Evolutionary conservation across 2,888 invertebrate species (phyloP), one percentile per base, ranked within the genome.

Genomic region (Microctonus hyperodae): DNA sequence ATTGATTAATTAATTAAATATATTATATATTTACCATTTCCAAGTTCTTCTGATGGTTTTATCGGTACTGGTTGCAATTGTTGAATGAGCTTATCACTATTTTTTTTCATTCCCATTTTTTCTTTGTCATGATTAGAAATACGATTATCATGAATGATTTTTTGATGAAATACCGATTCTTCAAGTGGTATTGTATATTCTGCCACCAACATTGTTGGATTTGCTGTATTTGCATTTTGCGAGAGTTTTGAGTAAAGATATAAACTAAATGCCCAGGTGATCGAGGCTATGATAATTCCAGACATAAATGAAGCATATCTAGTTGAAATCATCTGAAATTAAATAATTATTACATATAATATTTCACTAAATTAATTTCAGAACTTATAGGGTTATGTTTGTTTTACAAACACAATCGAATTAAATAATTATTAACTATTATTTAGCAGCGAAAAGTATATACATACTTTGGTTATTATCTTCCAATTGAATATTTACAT

Each of bases 261-360:
- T 51, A 93, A 81, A 58, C 91, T 91, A 58, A 92, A 84, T 48
- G 87, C 86, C 93, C 93, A 93, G 65, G 92, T 92, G 44, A 90
- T 79, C 0, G 92, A 92, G 0, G 92, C 92, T 79, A 92, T 88
- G 65, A 91, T 81, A 69, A 92, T 90, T 25, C 93, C 93, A 82
- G 89, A 90, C 40, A 92, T 78, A 81, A 93, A 93, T 0, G 92
- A 91, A 40, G 81, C 76, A 69, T 83, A 85, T 35, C 84, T 79
- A 55, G 82, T 83, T 3, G 82, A 79, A 67, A 79, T 80, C 82
- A 83, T 82, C 75, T 75, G 68, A 50, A 69, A 68, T 57, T 31
- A 65, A 22, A 59, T 22, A 7, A 33, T 16, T 20, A 16, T 61
- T 7, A 23, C 16, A 2, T 5, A 31, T 50, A 13, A 48, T 20